These are phyloP conservation scores for Drosophila repletoides DNA, from an alignment of 1,140 invertebrate genomes.

Conservation along the genomic window DNA sequence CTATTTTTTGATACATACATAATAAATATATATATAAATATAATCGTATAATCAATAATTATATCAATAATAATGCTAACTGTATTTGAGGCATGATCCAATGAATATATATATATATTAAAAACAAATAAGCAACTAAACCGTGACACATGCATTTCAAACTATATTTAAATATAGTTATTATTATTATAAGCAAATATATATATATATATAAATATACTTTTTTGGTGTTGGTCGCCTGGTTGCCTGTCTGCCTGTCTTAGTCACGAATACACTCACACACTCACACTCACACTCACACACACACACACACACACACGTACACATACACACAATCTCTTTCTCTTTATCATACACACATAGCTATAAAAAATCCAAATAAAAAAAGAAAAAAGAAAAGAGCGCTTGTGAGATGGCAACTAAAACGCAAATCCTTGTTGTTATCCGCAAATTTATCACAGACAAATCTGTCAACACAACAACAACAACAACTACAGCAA, in stretches of 20 bases:
- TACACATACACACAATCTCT: slow-evolving; percentile 6
- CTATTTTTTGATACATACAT: too few species aligned
- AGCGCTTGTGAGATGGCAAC: slow-evolving; percentile 53
- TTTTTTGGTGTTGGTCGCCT: slow-evolving; percentile 64
- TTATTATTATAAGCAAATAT: slow-evolving; percentile 11
- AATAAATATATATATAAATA: slow-evolving; percentile 17
- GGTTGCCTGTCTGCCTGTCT: slow-evolving; percentile 52
- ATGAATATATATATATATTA: neutral
- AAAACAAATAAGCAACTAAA: slow-evolving; percentile 44
- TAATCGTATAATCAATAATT: slow-evolving; percentile 27
- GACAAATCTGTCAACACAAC: slow-evolving; percentile 81
- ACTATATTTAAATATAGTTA: slow-evolving; percentile 41
- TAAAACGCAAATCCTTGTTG: slow-evolving; percentile 79
- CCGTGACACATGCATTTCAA: slow-evolving; percentile 33
- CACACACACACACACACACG: slow-evolving; percentile 15
- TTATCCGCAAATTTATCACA: slow-evolving; percentile 81
- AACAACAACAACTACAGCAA: slow-evolving; percentile 37
- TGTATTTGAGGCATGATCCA: slow-evolving; percentile 61
- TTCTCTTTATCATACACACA: slow-evolving; percentile 27
- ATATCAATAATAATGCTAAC: too few species aligned
- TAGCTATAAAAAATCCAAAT: too few species aligned
- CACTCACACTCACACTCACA: slow-evolving; percentile 8
- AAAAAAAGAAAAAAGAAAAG: too few species aligned
- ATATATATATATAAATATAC: slow-evolving; percentile 13
- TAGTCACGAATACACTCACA: slow-evolving; percentile 28